Percentiles rank a stretch among this genome's conserved stretches.
Conservation (phyloP, 2,888 invertebrate genomes). For the Latrodectus hesperus region DNA sequence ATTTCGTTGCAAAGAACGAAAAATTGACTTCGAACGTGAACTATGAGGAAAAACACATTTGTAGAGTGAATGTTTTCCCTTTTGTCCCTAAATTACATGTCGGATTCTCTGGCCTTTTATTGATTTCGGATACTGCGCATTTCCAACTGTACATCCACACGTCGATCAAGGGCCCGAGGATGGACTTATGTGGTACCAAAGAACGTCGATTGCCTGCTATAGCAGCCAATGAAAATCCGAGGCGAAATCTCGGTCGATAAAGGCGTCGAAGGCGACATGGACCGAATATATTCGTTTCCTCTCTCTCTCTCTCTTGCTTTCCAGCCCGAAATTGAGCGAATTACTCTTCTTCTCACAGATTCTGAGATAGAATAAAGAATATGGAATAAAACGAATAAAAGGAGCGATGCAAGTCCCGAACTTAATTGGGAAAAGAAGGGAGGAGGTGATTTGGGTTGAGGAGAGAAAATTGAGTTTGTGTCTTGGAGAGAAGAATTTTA, state of each 20-base stretch:
- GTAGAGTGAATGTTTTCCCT: not conserved
- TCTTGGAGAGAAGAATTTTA: not conserved
- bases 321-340: not conserved
- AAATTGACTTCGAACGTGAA: too few relatives aligned
- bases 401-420: not conserved
- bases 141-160: conserved; percentile 15
- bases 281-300: not conserved
- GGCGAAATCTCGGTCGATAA: conserved; percentile 55
- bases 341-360: not conserved
- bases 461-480: not conserved
- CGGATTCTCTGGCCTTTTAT: conserved; percentile 24
- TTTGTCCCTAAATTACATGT: not conserved
- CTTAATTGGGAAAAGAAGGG: conserved; percentile 5
- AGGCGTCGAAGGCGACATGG: conserved; percentile 6
- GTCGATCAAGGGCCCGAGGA: not conserved
- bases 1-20: too few relatives aligned
- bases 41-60: too few relatives aligned
- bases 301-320: not conserved
- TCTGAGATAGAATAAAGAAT: conserved; percentile 1
- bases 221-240: conserved; percentile 48
- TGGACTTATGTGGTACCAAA: not conserved
- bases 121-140: conserved; percentile 57
- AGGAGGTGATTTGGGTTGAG: not conserved
- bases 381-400: not conserved
- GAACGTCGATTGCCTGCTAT: conserved; percentile 45